Conservation (phyloP, 2,888 invertebrate species). For the Cephus pygmeus region DNA sequence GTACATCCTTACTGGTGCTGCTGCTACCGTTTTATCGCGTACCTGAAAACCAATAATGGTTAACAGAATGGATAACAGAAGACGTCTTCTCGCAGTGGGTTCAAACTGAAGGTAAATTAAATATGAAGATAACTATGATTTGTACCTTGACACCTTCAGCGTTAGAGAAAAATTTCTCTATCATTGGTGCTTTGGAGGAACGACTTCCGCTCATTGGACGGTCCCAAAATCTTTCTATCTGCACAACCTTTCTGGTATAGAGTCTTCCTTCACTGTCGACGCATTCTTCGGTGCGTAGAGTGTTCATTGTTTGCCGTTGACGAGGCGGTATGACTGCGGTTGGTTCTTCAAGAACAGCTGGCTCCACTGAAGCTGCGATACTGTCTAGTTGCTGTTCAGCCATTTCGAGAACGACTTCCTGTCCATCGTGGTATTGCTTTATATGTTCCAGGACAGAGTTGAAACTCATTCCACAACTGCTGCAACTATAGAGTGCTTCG, state of each 20-base stretch:
- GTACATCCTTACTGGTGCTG: conserved; percentile 57
- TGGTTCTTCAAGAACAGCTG: conserved; percentile 17
- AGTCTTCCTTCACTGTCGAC: conserved; percentile 68
- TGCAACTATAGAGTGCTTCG: conserved; percentile 72
- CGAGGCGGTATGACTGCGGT: conserved; percentile 35
- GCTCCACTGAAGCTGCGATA: conserved; percentile 20
- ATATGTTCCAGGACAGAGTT: conserved; percentile 75
- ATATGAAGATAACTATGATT: background rate
- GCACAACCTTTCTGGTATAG: conserved; percentile 70
- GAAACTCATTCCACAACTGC: conserved; percentile 75
- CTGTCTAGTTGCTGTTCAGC: conserved; percentile 52
- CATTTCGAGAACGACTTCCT: conserved; percentile 76
- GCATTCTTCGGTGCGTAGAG: conserved; percentile 67
- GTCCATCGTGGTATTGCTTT: conserved; percentile 74
- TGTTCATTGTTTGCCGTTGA: conserved; percentile 61
- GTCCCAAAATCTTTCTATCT: conserved; percentile 72
- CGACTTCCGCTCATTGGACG: conserved; percentile 31
- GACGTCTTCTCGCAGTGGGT: background rate
- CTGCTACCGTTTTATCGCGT: conserved; percentile 46
- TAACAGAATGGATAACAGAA: background rate
- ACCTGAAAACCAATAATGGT: conserved; percentile 37
- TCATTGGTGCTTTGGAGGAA: conserved; percentile 55
- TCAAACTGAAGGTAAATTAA: too few species aligned
- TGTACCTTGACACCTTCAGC: conserved; percentile 60
- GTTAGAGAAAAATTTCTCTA: conserved; percentile 63